Evolutionary conservation across 2,797 vertebrate species (phyloP).

Genomic region (Pseudochaenichthys georgianus): DNA sequence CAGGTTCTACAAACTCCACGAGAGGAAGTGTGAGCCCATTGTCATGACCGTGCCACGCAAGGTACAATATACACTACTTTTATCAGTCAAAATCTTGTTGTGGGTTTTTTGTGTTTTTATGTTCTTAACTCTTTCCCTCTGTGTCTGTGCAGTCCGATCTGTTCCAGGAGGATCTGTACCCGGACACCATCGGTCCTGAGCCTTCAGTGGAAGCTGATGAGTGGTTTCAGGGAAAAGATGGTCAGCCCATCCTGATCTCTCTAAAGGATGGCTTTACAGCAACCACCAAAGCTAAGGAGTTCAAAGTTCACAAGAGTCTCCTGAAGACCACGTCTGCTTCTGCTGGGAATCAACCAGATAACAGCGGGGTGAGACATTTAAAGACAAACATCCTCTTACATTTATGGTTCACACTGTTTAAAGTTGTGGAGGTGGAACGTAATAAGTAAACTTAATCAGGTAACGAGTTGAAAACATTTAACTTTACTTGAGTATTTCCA

Average conservation of each 20-base stretch:
- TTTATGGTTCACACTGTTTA: background rate
- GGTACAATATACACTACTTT: constrained; percentile 72
- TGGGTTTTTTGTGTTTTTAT: background rate
- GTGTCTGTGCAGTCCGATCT: constrained; percentile 80
- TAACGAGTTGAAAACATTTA: background rate
- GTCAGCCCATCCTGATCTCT: constrained; percentile 81
- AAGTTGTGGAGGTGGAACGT: background rate
- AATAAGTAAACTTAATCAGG: background rate
- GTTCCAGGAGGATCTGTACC: constrained; percentile 88
- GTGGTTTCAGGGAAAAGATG: constrained; percentile 85
- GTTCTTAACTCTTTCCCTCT: background rate
- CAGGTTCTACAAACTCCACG: constrained; percentile 95
- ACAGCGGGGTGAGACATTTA: constrained; percentile 65
- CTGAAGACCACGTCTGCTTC: constrained; percentile 74
- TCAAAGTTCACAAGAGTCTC: constrained; percentile 87
- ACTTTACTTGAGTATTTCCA: background rate
- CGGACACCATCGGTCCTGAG: constrained; percentile 85
- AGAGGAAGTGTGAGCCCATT: constrained; percentile 92
- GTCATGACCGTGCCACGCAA: constrained; percentile 94
- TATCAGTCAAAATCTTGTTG: background rate
- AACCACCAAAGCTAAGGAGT: constrained; percentile 85
- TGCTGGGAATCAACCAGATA: constrained; percentile 28
- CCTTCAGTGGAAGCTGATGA: constrained; percentile 83
- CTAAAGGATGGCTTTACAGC: constrained; percentile 83
- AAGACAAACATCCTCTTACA: background rate